A percentile compares a stretch with the other conserved stretches of the same genome.
These are phyloP conservation scores for Heliconius sara DNA, from an alignment of 2,888 invertebrate species.

Conservation along the genomic window DNA sequence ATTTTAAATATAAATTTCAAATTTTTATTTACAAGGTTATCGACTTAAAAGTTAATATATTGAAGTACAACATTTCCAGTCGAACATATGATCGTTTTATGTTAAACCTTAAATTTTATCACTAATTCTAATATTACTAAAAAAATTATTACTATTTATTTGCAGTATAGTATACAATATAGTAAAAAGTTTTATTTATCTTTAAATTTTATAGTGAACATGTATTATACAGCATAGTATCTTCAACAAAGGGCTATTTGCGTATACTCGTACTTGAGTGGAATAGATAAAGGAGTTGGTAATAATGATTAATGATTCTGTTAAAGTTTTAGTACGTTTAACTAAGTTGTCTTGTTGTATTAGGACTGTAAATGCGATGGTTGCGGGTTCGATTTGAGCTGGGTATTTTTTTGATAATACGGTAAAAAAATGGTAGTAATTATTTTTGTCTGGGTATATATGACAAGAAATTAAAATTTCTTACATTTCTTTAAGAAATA, in stretches of 20 bases:
- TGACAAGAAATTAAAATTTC: too few relatives aligned
- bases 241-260: conserved; percentile 12
- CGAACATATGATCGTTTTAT: not conserved
- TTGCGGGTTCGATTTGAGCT: not conserved
- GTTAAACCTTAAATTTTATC: conserved; percentile 1
- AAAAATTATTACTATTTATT: not conserved
- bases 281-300: conserved; percentile 15
- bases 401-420: not conserved
- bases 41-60: not conserved
- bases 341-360: not conserved
- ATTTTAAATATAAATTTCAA: not conserved
- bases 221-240: not conserved
- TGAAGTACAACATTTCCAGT: not conserved
- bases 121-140: not conserved
- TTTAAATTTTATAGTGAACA: not conserved
- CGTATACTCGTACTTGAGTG: not conserved
- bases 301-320: not conserved
- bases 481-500: too few relatives aligned
- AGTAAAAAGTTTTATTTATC: conserved; percentile 13
- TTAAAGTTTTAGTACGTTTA: not conserved
- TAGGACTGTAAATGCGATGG: not conserved
- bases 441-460: too few relatives aligned
- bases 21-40: not conserved
- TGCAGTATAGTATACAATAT: not conserved
- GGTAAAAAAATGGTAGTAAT: too few relatives aligned